Evolutionary conservation across 2,888 invertebrate species (phyloP).

Genomic region (Pristionchus japonicus): DNA sequence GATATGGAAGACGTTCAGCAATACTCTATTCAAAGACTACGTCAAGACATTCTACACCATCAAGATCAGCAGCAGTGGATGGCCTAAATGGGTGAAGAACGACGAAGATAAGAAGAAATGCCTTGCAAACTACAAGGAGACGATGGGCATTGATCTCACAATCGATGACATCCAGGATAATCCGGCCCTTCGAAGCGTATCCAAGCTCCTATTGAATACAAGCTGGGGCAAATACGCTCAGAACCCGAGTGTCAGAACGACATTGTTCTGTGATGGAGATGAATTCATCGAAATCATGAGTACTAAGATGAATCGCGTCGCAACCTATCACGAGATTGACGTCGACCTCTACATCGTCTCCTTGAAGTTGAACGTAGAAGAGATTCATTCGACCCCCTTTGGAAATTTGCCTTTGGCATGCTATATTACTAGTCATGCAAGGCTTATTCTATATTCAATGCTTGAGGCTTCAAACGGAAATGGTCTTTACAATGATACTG

Average conservation of each 20-base stretch:
- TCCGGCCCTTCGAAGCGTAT: background rate
- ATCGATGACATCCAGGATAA: background rate
- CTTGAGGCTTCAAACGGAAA: background rate
- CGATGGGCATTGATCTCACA: background rate
- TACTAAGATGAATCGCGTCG: background rate
- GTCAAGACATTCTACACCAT: background rate
- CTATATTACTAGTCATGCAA: background rate
- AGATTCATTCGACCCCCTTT: background rate
- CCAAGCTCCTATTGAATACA: background rate
- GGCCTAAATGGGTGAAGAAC: background rate
- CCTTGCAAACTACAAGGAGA: background rate
- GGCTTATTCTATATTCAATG: background rate
- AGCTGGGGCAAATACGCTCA: background rate
- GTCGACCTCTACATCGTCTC: background rate
- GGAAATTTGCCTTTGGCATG: background rate
- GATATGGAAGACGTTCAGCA: background rate
- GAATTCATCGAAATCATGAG: background rate
- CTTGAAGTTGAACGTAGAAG: background rate
- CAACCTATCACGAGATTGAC: background rate
- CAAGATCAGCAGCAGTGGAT: background rate
- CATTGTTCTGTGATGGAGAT: background rate
- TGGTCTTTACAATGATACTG: background rate
- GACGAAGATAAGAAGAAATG: background rate
- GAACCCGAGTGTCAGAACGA: background rate
- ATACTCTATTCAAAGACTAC: background rate